Base-by-base conservation (phyloP, 2,888 invertebrate species). In the Hermaeophaga mercurialis region DNA sequence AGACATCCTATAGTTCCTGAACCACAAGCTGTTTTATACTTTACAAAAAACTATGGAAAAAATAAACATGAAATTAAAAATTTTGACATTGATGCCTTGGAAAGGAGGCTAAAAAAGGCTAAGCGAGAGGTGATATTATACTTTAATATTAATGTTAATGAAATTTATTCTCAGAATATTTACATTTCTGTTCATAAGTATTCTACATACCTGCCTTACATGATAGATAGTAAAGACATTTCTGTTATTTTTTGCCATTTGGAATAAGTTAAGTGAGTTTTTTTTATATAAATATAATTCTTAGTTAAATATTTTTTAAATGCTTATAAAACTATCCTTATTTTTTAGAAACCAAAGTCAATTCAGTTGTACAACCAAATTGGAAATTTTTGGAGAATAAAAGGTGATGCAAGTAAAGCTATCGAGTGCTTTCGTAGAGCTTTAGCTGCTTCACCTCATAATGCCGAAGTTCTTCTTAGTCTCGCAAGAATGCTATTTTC, bases 341-440 rank as follows among this genome's bases (percentile, higher is more conserved):
- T 28, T 28, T 73, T 71, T 46, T 61, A 85, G 81, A 92, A 91
- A 78, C 90, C 91, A 56, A 89, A 89, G 70, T 90, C 90, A 49
- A 88, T 91, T 17, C 89, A 91, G 71, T 81, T 93, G 45, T 93
- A 91, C 75, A 94, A 93, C 75, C 91, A 94, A 77, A 92, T 94
- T 71, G 94, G 94, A 1, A 94, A 94, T 78, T 94, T 91, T 77
- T 94, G 91, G 91, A 84, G 93, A 61, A 90, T 94, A 65, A 91
- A 92, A 76, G 94, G 94, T 3, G 90, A 94, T 73, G 90, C 93
- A 4, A 84, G 89, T 71, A 86, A 87, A 71, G 90, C 93, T 0
- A 93, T 94, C 59, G 94, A 94, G 77, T 94, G 94, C 75, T 94
- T 94, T 78, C 84, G 94, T 59, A 83, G 91, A 70, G 93, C 92